phyloP scores from a whole-genome alignment of 2,797 vertebrate species.

The Molothrus ater region DNA sequence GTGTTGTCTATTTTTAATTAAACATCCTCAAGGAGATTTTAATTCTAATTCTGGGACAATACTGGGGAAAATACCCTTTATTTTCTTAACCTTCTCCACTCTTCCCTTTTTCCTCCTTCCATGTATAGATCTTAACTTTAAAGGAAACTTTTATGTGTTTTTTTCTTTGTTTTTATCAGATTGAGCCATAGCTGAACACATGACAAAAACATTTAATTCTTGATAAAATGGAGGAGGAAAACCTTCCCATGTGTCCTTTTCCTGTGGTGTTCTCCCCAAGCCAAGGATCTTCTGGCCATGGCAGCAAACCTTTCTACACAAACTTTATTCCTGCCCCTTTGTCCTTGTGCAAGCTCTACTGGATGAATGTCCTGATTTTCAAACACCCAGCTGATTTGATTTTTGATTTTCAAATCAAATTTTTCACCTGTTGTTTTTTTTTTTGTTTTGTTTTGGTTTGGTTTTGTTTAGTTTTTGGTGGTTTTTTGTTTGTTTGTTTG shows the following conservation, averaged over 20 bases:
- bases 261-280: accelerated
- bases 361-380: background rate
- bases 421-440: no score
- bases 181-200: background rate
- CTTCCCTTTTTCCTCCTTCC: background rate
- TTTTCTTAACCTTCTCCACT: background rate
- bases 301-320: accelerated
- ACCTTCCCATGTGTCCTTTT: background rate
- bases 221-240: background rate
- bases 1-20: background rate
- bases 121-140: accelerated
- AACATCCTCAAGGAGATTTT: background rate
- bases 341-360: accelerated
- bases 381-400: background rate
- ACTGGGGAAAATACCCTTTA: background rate
- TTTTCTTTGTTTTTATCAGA: background rate
- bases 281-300: background rate
- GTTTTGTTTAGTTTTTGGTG: no score
- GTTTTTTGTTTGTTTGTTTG: no score
- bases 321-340: background rate
- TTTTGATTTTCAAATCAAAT: background rate
- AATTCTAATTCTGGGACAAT: background rate
- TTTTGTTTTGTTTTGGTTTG: no score
- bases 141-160: background rate
- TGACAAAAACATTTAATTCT: background rate